Evolutionary conservation across 2,888 invertebrate genomes (phyloP), one percentile per base, ranked within the genome.

Genomic region (Calliopum simillimum): DNA sequence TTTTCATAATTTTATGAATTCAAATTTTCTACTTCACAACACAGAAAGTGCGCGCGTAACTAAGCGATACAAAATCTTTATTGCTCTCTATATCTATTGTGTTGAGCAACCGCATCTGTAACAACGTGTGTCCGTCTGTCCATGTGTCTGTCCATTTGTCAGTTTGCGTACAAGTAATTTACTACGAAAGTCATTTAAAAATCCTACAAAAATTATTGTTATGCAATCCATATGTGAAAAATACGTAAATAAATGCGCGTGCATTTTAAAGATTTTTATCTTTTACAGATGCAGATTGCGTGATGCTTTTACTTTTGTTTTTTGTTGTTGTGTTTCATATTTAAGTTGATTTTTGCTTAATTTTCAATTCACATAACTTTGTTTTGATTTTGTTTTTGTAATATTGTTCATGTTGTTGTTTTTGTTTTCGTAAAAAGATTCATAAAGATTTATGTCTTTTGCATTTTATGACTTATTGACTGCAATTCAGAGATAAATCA

Each of bases 401-500:
- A 16, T 8, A 41, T 63, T 49, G 47, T 49, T 62, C 25, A 47
- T 21, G 4, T 23, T 33, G 25, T 47, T 63, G 51, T 63, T 41
- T 25, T 51, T 63, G 41, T 53, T 44, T 55, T n/a, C n/a, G n/a
- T n/a, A 6, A 23, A n/a, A 14, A 46, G 23, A 51, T n/a, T 67
- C 49, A 64, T 43, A 46, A 74, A 80, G 81, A 81, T 82, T 82
- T 82, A 82, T 80, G 80, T 79, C 71, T 62, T 72, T 73, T 73
- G 33, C 64, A 77, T 80, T 78, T 79, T 80, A 78, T 81, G 80
- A 80, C 76, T 79, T 82, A 82, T 81, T 82, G 81, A 81, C 80
- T 82, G 74, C 77, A 79, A 78, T 75, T 76, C 78, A 76, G 73
- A 78, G 77, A 83, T 82, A 83, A 82, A 82, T 82, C 83, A 82